phyloP scores from a whole-genome alignment of 2,888 invertebrate species.

The Melangyna quadrimaculata region DNA sequence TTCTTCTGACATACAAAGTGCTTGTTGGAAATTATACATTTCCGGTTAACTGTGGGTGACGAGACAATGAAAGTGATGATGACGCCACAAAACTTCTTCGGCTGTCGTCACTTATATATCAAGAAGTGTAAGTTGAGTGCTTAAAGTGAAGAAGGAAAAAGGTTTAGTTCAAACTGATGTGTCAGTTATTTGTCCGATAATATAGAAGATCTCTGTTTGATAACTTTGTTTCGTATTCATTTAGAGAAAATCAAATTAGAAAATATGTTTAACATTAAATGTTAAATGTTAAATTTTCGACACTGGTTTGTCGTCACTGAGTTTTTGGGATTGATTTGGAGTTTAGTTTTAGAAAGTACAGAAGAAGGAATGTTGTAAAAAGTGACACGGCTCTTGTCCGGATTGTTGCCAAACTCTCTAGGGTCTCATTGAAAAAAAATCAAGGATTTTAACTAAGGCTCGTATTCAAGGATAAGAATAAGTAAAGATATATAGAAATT shows the following conservation, averaged over 20 bases:
- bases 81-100: conserved; percentile 47
- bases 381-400: no score
- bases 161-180: not conserved
- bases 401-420: no score
- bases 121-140: not conserved
- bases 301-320: no score
- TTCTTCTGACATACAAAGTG: conserved; percentile 27
- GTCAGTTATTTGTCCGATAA: not conserved
- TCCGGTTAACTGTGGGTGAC: conserved; percentile 35
- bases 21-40: conserved; percentile 51
- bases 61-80: conserved; percentile 34
- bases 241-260: not conserved
- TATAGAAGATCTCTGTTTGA: not conserved
- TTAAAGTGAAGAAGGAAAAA: conserved; percentile 10
- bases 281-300: no score
- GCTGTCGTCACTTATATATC: conserved; percentile 31
- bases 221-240: not conserved
- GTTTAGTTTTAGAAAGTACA: no score
- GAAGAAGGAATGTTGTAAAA: no score
- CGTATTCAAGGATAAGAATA: no score
- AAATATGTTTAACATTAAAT: no score
- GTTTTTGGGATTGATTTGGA: no score
- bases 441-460: no score
- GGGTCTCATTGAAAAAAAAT: no score
- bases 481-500: no score